A percentile compares a stretch with the other conserved stretches of the same genome.
phyloP scores from a whole-genome alignment of 2,797 vertebrate species.

The Steatocranus sp. region DNA sequence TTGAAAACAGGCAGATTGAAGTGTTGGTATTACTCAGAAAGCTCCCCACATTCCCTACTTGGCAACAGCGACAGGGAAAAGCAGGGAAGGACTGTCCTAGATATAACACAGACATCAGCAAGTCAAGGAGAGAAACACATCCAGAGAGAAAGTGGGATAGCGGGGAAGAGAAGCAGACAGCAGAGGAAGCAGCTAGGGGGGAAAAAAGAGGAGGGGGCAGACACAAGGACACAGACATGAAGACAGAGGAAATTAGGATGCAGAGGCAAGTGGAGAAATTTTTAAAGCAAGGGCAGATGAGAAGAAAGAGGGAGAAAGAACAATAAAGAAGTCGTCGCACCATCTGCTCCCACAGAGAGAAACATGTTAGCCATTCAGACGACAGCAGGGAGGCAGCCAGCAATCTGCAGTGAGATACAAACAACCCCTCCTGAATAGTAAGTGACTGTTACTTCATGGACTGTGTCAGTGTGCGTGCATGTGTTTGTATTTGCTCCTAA shows the following conservation, averaged over 20 bases:
- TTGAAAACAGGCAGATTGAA: not conserved
- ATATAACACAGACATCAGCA: conserved; percentile 35
- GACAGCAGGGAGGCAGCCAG: conserved; percentile 18
- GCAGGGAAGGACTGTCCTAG: conserved; percentile 2
- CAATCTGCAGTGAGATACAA: conserved; percentile 36
- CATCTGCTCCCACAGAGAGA: conserved; percentile 43
- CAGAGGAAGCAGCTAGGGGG: not conserved
- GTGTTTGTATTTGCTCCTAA: not conserved
- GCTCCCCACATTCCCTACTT: not conserved
- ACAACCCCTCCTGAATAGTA: conserved; percentile 48
- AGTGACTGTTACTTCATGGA: conserved; percentile 16
- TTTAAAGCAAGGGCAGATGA: not conserved
- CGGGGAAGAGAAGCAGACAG: not conserved
- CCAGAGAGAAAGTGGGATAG: not conserved
- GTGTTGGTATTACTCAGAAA: not conserved
- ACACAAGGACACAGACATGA: conserved; percentile 7
- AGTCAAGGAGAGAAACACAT: not conserved
- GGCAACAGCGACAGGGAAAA: not conserved
- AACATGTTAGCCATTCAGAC: conserved; percentile 28
- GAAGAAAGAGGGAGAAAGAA: not conserved
- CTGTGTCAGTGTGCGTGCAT: not conserved
- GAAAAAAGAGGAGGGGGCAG: not conserved
- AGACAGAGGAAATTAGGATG: not conserved
- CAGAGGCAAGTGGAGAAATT: not conserved
- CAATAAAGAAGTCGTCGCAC: conserved; percentile 33